These are phyloP conservation scores for Onychostoma macrolepis DNA, from an alignment of 2,113 vertebrate genomes.

Conservation along the genomic window DNA sequence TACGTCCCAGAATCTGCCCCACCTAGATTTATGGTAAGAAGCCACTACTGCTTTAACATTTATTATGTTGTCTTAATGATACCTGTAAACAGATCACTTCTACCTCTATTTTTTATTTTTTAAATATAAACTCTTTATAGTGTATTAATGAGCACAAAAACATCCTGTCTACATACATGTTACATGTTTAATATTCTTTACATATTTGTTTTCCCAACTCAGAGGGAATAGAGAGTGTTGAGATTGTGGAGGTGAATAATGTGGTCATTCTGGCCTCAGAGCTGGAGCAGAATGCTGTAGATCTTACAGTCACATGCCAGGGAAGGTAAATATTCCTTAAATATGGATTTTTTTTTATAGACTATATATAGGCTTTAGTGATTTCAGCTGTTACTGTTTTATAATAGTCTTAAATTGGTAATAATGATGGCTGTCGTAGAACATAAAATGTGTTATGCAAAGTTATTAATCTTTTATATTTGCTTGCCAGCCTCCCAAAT, in stretches of 20 bases:
- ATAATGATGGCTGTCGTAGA: background rate
- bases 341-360: background rate
- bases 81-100: background rate
- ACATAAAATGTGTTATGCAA: background rate
- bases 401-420: background rate
- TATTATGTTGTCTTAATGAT: too few relatives aligned
- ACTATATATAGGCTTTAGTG: background rate
- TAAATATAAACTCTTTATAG: too few relatives aligned
- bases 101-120: background rate
- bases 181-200: background rate
- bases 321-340: conserved; percentile 80
- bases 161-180: background rate
- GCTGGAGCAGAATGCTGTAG: conserved; percentile 82
- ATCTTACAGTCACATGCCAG: conserved; percentile 88
- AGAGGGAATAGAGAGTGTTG: conserved; percentile 92
- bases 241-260: conserved; percentile 85
- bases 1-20: too few relatives aligned
- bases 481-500: conserved; percentile 80
- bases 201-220: conserved; percentile 24
- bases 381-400: background rate
- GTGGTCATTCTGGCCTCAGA: conserved; percentile 69
- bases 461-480: background rate
- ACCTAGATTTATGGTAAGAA: too few relatives aligned
- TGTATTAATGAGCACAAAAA: background rate
- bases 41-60: too few relatives aligned